Base-by-base conservation (phyloP, 2,797 vertebrate genomes). In the Urophycis tenuis region DNA sequence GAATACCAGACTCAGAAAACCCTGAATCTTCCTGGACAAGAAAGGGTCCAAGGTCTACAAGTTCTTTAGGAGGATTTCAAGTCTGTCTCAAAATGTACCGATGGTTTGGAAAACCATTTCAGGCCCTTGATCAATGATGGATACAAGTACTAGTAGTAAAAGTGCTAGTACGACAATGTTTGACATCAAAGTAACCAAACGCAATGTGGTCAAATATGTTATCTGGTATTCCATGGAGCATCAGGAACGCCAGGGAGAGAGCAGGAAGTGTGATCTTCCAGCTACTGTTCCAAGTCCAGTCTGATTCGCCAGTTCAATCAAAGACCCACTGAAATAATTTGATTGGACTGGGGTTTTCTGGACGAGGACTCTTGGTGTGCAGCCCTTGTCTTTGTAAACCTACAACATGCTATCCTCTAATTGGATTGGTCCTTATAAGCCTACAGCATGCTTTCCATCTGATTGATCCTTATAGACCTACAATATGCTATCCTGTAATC, bases 161-260 rank as follows among this genome's bases (percentile, higher is more conserved):
- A 45, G 15, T 5, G 17, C 41, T 4, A 45, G 41, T 45, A 45
- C 41, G 3, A 45, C 41, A 15, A 45, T 22, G 49, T 53, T 53
- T 53, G 49, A 53, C 19, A 19, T 53, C 49, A 22, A 22, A 49
- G 41, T 49, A 14, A 49, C 45, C 45, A 49, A 45, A 15, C 1
- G 41, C n/a, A n/a, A n/a, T n/a, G 14, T 17, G 15, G 41, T 45
- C 41, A 15, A 53, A 53, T 53, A 15, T 22, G 49, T n/a, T 53
- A 53, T 86, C 85, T 90, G 90, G 82, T 85, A 53, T 80, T 88
- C 82, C 71, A 1, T 75, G 82, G 81, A 73, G 79, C 34, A 14
- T 72, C 32, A 80, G 72, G 74, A n/a, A 32, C 69, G 19, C 32
- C 31, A 7, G 32, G 69, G 30, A 17, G 30, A 29, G n/a, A 22